Conservation (phyloP, 2,797 vertebrate genomes). For the Anabacerthia variegaticeps region DNA sequence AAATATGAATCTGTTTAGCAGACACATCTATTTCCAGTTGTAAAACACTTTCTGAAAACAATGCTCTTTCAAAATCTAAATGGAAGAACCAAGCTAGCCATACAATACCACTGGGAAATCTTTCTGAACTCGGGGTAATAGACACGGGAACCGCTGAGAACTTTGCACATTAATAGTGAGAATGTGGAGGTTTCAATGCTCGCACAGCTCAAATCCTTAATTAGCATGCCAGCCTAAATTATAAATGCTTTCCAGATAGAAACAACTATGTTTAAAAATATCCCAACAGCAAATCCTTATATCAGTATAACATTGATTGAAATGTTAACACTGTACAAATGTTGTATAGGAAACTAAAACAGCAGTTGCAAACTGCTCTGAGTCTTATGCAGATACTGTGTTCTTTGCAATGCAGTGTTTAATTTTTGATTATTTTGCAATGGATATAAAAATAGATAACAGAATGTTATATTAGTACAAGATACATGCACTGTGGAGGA, state of each 20-base stretch:
- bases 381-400: not conserved
- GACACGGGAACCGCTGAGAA: not conserved
- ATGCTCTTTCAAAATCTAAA: slow-evolving; percentile 8
- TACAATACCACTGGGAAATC: not conserved
- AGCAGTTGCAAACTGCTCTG: not conserved
- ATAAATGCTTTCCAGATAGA: not conserved
- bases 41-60: slow-evolving; percentile 28
- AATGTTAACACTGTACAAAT: not conserved
- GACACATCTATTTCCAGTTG: slow-evolving; percentile 38
- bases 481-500: not conserved
- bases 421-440: not conserved
- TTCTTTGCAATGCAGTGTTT: not conserved
- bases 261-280: not conserved
- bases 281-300: not conserved
- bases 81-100: not conserved
- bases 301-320: not conserved
- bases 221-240: not conserved
- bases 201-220: not conserved
- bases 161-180: not conserved
- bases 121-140: not conserved
- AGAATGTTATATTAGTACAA: not conserved
- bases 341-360: not conserved
- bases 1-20: slow-evolving; percentile 55
- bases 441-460: not conserved
- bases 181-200: not conserved